Conservation (phyloP, 2,888 invertebrate species). For the Cataglyphis altisquamis region DNA sequence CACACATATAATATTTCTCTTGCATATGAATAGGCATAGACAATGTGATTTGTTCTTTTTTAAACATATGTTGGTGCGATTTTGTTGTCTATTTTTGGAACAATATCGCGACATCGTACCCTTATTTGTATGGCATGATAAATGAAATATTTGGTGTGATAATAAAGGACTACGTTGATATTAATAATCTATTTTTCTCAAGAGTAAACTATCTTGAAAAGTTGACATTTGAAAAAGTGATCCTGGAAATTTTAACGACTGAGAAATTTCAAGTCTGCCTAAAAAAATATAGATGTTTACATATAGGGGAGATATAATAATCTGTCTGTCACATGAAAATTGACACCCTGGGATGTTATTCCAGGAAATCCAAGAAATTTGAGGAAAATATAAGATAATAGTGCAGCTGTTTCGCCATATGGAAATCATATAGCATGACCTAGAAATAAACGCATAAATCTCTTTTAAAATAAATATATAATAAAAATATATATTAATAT, state of each 20-base stretch:
- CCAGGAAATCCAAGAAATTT: background rate
- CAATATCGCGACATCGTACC: constrained; percentile 60
- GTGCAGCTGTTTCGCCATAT: background rate
- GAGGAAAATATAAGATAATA: background rate
- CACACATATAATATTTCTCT: background rate
- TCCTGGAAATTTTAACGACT: background rate
- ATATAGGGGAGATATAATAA: background rate
- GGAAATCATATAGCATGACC: background rate
- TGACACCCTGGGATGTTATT: background rate
- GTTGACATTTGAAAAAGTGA: background rate
- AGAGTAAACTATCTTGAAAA: background rate
- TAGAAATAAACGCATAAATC: background rate
- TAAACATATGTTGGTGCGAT: constrained; percentile 5
- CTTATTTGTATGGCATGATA: constrained; percentile 64
- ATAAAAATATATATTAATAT: too few species aligned
- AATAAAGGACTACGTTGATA: background rate
- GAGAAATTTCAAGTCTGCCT: background rate
- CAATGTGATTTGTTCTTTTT: background rate
- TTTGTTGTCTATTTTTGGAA: constrained; percentile 37
- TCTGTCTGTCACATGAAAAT: background rate
- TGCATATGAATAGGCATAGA: background rate
- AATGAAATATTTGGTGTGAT: constrained; percentile 10
- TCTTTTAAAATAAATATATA: background rate
- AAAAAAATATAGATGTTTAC: background rate
- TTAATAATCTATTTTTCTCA: background rate